Evolutionary conservation across 2,888 invertebrate species (phyloP), one percentile per base, ranked within the genome.

Genomic region (Papilio protenor): DNA sequence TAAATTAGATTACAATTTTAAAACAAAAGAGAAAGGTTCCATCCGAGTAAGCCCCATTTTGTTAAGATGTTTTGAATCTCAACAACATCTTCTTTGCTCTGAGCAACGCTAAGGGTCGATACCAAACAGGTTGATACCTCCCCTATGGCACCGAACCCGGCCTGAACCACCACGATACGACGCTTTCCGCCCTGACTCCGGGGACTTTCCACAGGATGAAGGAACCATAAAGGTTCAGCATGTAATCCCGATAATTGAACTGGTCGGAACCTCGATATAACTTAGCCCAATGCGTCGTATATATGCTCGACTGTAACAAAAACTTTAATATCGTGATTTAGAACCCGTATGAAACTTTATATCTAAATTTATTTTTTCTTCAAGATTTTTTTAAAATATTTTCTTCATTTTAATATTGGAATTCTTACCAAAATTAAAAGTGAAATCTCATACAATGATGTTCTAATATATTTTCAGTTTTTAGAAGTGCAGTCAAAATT

Each of bases 171-270:
- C 83, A 94, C 81, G 86, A 89, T 91, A 89, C 82, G 93, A 82
- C 92, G 93, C 93, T 95, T 91, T 95, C 95, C 92, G 91, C 87
- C 94, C 85, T 89, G 79, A 88, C 92, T 95, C 95, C 95, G 94
- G 95, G 94, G 95, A 95, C 95, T 95, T 95, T 95, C 94, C 95
- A 92, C 95, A 92, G 93, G 94, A 92, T 91, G 80, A 87, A 1
- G 78, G 87, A 92, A 86, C 83, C 89, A 94, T 84, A 4, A 82
- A 85, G 88, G 86, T 87, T 92, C 92, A 84, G 94, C 80, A 27
- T 78, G 95, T 95, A 81, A 92, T 93, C 95, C 94, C 92, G 95
- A 90, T 73, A 87, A 90, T 87, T 92, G 91, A 90, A 92, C 93
- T 95, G 92, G 88, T 86, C 81, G 88, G 94, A 94, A 91, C 89